phyloP scores from a whole-genome alignment of 2,888 invertebrate genomes.

The Adineta ricciae region DNA sequence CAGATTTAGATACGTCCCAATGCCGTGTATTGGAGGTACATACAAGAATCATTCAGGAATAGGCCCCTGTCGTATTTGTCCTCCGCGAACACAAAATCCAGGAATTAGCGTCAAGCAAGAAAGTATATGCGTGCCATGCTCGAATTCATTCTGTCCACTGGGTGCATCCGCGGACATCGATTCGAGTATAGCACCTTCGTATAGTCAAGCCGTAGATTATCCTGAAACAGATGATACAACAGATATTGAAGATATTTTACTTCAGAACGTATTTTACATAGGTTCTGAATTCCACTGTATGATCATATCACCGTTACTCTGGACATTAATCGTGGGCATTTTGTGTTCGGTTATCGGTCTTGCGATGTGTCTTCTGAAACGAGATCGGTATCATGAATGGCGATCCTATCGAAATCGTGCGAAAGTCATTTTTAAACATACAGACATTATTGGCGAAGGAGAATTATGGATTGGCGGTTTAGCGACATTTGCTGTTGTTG shows the following conservation, averaged over 20 bases:
- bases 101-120: fast-evolving
- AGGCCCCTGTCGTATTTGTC: background rate
- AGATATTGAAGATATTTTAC: background rate
- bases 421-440: background rate
- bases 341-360: background rate
- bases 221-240: background rate
- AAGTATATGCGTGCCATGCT: background rate
- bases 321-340: background rate
- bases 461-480: background rate
- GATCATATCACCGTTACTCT: background rate
- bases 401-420: background rate
- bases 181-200: background rate
- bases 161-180: background rate
- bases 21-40: background rate
- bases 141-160: background rate
- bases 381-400: background rate
- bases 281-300: background rate
- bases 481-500: background rate
- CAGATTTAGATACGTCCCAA: background rate
- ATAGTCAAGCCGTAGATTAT: background rate
- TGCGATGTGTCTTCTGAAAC: background rate
- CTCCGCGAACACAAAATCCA: background rate
- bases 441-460: background rate
- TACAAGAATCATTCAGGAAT: background rate
- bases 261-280: background rate